A percentile compares a stretch with the other conserved stretches of the same genome.
Conservation (phyloP, 2,113 vertebrate species). For the Centropus bengalensis region DNA sequence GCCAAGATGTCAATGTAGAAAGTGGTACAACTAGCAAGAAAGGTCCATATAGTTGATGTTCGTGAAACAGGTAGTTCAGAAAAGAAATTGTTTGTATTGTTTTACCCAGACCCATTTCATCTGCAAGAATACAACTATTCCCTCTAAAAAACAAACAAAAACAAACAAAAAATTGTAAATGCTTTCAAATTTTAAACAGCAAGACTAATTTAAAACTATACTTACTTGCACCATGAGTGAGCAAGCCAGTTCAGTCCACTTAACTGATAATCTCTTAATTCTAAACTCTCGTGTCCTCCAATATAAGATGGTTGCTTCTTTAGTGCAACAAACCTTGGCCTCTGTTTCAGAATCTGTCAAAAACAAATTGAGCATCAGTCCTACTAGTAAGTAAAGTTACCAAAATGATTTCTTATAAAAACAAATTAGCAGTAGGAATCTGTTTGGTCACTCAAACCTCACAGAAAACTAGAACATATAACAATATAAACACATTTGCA, state of each 20-base stretch:
- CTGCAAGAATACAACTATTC: constrained; percentile 96
- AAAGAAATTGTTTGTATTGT: constrained; percentile 98
- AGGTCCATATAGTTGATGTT: constrained; percentile 94
- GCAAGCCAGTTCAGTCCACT: constrained; percentile 97
- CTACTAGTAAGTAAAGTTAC: neutral
- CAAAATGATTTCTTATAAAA: neutral
- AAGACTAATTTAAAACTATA: constrained; percentile 35
- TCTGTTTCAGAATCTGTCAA: constrained; percentile 90
- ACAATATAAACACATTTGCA: neutral
- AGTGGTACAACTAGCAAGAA: constrained; percentile 95
- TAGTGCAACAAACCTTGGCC: constrained; percentile 91
- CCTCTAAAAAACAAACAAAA: constrained; percentile 74
- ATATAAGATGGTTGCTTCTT: constrained; percentile 94
- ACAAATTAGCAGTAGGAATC: neutral
- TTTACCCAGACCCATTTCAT: constrained; percentile 98
- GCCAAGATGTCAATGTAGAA: constrained; percentile 96
- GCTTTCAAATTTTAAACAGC: neutral
- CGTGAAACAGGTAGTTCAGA: constrained; percentile 92
- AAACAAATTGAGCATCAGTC: constrained; percentile 26
- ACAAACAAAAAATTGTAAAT: neutral
- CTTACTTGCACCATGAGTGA: constrained; percentile 99
- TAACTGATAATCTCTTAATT: constrained; percentile 94
- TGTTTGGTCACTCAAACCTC: neutral
- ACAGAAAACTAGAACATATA: neutral
- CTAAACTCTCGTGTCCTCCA: constrained; percentile 86